A percentile compares a stretch with the other conserved stretches of the same genome.
phyloP scores from a whole-genome alignment of 1,140 invertebrate species.

The Gonatopus flavifemur region DNA sequence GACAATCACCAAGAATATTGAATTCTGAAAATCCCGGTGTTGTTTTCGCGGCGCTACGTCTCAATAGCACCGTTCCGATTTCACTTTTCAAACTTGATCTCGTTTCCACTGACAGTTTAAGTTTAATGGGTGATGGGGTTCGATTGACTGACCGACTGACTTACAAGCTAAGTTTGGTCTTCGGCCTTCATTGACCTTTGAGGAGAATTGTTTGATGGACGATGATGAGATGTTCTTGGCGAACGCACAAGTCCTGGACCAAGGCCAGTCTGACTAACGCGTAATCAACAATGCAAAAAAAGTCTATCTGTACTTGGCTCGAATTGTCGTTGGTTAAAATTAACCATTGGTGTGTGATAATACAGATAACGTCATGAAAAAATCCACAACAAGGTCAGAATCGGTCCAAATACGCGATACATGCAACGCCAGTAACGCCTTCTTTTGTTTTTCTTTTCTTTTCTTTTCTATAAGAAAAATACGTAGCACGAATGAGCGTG shows the following conservation, averaged over 20 bases:
- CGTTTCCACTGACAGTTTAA: too few relatives aligned
- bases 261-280: constrained; percentile 40
- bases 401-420: too few relatives aligned
- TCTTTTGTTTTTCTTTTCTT: too few relatives aligned
- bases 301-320: too few relatives aligned
- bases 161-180: constrained; percentile 35
- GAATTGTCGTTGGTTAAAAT: constrained; percentile 43
- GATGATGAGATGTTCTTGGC: constrained; percentile 39
- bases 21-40: too few relatives aligned
- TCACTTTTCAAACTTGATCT: background rate
- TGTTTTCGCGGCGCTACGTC: too few relatives aligned
- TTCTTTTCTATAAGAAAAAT: too few relatives aligned
- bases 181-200: constrained; percentile 47
- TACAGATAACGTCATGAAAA: constrained; percentile 23
- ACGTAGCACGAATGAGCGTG: too few relatives aligned
- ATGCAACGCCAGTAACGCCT: too few relatives aligned
- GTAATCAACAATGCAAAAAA: constrained; percentile 31
- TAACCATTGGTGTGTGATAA: constrained; percentile 42
- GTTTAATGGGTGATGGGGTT: constrained; percentile 7
- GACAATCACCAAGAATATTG: background rate
- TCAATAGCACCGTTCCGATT: background rate
- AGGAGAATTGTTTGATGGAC: too few relatives aligned
- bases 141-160: constrained; percentile 36
- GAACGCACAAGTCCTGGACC: constrained; percentile 44
- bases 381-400: too few relatives aligned